Evolutionary conservation across 2,888 invertebrate genomes (phyloP).

Genomic region (Chironomus riparius): DNA sequence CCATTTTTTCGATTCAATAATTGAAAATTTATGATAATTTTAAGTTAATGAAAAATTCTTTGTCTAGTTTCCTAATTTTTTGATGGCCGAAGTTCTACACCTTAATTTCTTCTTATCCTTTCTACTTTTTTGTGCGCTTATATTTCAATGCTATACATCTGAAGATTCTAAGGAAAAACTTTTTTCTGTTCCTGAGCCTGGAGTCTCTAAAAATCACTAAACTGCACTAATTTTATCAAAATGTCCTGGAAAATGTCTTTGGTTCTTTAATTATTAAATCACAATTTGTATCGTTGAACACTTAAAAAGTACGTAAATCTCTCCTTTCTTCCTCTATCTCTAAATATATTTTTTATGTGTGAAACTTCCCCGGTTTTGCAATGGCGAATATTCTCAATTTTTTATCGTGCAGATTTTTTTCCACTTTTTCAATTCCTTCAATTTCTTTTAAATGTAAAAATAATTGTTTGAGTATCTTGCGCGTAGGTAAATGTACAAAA

Average conservation of each 20-base stretch:
- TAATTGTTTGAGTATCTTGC: neutral
- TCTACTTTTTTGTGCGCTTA: neutral
- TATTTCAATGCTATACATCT: neutral
- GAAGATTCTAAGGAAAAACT: neutral
- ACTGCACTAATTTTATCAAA: neutral
- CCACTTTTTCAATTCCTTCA: neutral
- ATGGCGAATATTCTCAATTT: neutral
- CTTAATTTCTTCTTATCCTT: neutral
- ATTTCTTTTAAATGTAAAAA: neutral
- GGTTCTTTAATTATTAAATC: neutral
- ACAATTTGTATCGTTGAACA: neutral
- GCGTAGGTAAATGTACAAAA: neutral
- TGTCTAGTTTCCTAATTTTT: neutral
- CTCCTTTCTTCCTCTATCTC: no score
- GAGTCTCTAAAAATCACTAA: neutral
- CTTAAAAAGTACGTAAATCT: neutral
- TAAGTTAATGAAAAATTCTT: slow-evolving; percentile 2
- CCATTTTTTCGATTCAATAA: slow-evolving; percentile 49
- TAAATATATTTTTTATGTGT: neutral
- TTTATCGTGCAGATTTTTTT: neutral
- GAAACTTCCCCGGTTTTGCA: neutral
- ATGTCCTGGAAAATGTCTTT: neutral
- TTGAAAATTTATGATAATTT: slow-evolving; percentile 18
- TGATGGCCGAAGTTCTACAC: neutral
- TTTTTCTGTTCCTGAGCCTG: neutral